Conservation (phyloP, 2,113 vertebrate species). For the Lampris megalopsis region DNA sequence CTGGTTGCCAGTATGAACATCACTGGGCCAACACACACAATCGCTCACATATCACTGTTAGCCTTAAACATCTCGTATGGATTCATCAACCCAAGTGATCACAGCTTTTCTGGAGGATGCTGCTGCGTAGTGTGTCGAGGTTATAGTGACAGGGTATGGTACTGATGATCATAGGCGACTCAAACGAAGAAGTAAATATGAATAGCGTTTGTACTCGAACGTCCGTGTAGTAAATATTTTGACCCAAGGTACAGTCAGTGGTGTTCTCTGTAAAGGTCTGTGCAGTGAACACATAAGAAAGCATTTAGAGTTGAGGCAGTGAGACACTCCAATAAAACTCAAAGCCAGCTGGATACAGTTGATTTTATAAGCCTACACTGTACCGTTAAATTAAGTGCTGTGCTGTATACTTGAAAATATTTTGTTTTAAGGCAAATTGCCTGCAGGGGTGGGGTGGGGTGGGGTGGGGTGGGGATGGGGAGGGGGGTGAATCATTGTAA, state of each 20-base stretch:
- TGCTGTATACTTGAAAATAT: slow-evolving; percentile 63
- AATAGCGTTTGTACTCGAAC: slow-evolving; percentile 8
- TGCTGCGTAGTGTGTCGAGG: neutral
- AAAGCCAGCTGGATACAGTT: slow-evolving; percentile 61
- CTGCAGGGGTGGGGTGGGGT: neutral
- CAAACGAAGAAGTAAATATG: neutral
- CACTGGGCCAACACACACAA: too few species aligned
- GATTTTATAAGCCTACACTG: slow-evolving; percentile 68
- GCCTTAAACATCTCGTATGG: too few species aligned
- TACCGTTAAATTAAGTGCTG: slow-evolving; percentile 68
- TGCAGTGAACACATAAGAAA: slow-evolving; percentile 64
- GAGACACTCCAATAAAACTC: slow-evolving; percentile 61
- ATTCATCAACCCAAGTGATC: too few species aligned
- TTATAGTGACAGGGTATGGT: neutral
- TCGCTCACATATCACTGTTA: too few species aligned
- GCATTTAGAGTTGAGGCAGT: slow-evolving; percentile 59
- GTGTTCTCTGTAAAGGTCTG: slow-evolving; percentile 54
- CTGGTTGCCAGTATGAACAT: too few species aligned
- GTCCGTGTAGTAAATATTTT: slow-evolving; percentile 55
- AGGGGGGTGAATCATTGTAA: slow-evolving; percentile 48
- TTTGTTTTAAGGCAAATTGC: slow-evolving; percentile 56
- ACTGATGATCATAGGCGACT: too few species aligned
- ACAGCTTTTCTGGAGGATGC: too few species aligned
- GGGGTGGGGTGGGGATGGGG: slow-evolving; percentile 2
- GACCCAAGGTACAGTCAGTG: slow-evolving; percentile 36